Conservation (phyloP, 2,797 vertebrate species). For the Poeciliopsis presidionis region DNA sequence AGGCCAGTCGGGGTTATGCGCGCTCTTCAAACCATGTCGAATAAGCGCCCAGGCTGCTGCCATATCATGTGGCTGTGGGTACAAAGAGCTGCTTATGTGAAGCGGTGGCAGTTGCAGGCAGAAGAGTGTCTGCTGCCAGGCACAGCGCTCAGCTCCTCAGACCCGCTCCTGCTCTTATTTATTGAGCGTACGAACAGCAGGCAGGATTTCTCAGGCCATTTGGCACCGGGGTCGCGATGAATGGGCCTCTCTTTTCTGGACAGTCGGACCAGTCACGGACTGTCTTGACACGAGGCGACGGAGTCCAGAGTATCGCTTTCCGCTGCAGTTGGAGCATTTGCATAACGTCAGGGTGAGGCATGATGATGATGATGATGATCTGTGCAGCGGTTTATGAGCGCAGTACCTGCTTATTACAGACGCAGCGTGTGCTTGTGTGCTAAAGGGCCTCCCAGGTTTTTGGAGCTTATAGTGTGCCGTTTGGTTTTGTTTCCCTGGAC, state of each 20-base stretch:
- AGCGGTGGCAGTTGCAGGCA: constrained; percentile 46
- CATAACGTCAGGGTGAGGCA: constrained; percentile 48
- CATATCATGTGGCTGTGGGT: constrained; percentile 58
- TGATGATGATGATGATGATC: constrained; percentile 41
- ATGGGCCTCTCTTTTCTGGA: constrained; percentile 73
- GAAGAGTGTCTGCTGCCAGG: constrained; percentile 51
- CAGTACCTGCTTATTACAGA: constrained; percentile 11
- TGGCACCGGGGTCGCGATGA: constrained; percentile 76
- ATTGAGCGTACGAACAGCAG: constrained; percentile 68
- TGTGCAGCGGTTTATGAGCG: constrained; percentile 33
- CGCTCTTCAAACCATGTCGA: constrained; percentile 33
- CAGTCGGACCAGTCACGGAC: constrained; percentile 74
- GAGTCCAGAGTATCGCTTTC: constrained; percentile 66
- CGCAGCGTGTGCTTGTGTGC: constrained; percentile 12
- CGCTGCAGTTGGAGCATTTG: constrained; percentile 49
- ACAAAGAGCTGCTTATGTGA: constrained; percentile 71
- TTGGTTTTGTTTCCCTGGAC: not conserved
- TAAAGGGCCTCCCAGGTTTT: not conserved
- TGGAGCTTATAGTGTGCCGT: not conserved
- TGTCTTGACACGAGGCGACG: constrained; percentile 70
- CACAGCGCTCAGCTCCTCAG: constrained; percentile 60
- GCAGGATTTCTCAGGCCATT: constrained; percentile 63
- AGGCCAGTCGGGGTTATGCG: not conserved
- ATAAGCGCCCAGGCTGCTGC: constrained; percentile 35
- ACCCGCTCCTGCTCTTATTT: constrained; percentile 45